Evolutionary conservation across 2,113 vertebrate genomes (phyloP), one percentile per base, ranked within the genome.

Genomic region (Tenebrosternarchus preto): DNA sequence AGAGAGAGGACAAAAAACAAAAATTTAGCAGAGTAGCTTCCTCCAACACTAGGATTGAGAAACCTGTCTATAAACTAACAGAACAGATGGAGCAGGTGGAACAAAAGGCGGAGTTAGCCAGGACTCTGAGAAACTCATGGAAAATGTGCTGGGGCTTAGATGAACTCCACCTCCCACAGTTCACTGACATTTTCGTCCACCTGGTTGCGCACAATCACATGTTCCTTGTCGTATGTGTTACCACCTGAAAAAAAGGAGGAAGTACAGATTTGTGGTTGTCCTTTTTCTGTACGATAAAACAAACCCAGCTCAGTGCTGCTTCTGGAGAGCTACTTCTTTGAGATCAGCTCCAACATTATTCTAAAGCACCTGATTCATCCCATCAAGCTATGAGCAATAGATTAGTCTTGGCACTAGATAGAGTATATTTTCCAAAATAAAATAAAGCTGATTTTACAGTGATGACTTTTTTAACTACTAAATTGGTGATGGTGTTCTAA

Each of bases 221-320:
- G 95, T 69, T 99, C 95, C 83, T 88, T 92, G 88, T 99, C 98
- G 0, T 97, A 99, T 0, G 89, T 85, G 82, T 89, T 93, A 1
- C 97, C 96, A 0, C 98, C 98, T 99, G 0, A 27, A 29, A 15
- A 67, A 0, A 0, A 29, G 3, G 16, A 12, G 76, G 22, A 31
- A 77, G 4, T 19, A 8, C 1, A 15, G 74, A 25, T 33, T 11
- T 4, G 6, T 31, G 31, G 0, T 24, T 69, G 53, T 19, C n/a
- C 36, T 25, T 9, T 55, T 46, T 16, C 24, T 66, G 25, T 50
- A 50, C 8, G 15, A 50, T 15, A 12, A 50, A 9, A 50, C 8
- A 46, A 46, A 9, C 9, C 39, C 39, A 6, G 33, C 33, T 36
- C 33, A 36, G 6, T 36, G 33, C 33, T 36, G 33, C 33, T 36